Conservation (phyloP, 2,113 vertebrate species). For the Ameiurus melas region DNA sequence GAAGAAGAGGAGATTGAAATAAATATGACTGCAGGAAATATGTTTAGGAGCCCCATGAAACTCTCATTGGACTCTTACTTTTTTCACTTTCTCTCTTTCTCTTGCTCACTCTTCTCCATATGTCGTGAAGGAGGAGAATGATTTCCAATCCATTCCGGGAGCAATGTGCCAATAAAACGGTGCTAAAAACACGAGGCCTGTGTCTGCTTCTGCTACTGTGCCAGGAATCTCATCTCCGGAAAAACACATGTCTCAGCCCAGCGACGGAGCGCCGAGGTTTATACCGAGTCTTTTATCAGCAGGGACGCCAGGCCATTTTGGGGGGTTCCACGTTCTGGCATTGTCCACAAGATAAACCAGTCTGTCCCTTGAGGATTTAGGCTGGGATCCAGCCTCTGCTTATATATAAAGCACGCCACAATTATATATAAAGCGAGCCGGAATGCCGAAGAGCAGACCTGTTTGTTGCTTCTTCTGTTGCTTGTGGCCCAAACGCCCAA, state of each 20-base stretch:
- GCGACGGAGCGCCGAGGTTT: constrained; percentile 28
- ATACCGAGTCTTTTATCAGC: constrained; percentile 40
- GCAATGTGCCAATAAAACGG: constrained; percentile 53
- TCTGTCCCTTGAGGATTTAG: constrained; percentile 25
- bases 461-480: constrained; percentile 31
- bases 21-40: constrained; percentile 70
- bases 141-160: constrained; percentile 42
- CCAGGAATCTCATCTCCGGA: constrained; percentile 46
- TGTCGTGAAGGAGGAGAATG: neutral
- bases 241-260: constrained; percentile 23
- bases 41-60: constrained; percentile 63
- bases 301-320: constrained; percentile 18
- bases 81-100: constrained; percentile 10
- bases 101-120: constrained; percentile 22
- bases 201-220: constrained; percentile 29
- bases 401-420: constrained; percentile 20
- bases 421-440: constrained; percentile 32
- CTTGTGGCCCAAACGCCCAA: constrained; percentile 18
- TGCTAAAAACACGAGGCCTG: constrained; percentile 36
- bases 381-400: constrained; percentile 9
- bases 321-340: constrained; percentile 25
- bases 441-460: constrained; percentile 19
- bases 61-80: constrained; percentile 60
- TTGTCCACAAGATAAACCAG: constrained; percentile 41
- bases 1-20: constrained; percentile 62